These are phyloP conservation scores for Bicyclus anynana DNA, from an alignment of 1,140 invertebrate genomes.

Conservation along the genomic window DNA sequence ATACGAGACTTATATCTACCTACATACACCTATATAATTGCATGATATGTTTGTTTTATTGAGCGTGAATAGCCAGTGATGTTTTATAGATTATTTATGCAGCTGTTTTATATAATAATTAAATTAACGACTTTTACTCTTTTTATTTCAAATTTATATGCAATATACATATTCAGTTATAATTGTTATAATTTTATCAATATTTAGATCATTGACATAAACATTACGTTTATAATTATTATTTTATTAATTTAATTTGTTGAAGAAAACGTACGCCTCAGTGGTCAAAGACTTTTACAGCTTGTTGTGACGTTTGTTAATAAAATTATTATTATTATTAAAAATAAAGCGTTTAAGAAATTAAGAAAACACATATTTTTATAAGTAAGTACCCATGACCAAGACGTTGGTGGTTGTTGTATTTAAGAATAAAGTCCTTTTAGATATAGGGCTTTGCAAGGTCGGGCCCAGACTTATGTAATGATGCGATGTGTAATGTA, in stretches of 20 bases:
- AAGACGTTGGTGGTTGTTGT: slow-evolving; percentile 46
- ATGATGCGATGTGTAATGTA: neutral
- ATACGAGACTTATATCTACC: too few relatives aligned
- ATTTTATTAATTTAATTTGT: neutral
- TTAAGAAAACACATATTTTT: slow-evolving; percentile 65
- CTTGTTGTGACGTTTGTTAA: slow-evolving; percentile 39
- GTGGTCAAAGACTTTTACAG: slow-evolving; percentile 5
- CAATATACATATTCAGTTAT: too few relatives aligned
- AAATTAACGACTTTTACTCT: too few relatives aligned
- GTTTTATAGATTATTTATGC: too few relatives aligned
- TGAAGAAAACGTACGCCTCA: slow-evolving; percentile 7
- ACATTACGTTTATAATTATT: neutral
- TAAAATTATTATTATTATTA: slow-evolving; percentile 20
- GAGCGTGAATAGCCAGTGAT: too few relatives aligned
- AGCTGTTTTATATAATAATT: too few relatives aligned
- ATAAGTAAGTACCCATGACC: slow-evolving; percentile 50
- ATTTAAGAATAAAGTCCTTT: slow-evolving; percentile 12
- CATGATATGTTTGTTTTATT: too few relatives aligned
- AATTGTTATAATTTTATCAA: too few relatives aligned
- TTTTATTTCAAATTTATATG: too few relatives aligned
- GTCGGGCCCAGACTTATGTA: neutral
- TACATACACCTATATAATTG: too few relatives aligned
- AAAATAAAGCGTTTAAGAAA: too few relatives aligned
- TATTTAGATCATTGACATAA: too few relatives aligned
- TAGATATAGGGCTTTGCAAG: slow-evolving; percentile 7